These are phyloP conservation scores for Oxytorus armatus DNA, from an alignment of 2,888 invertebrate species.

Conservation along the genomic window DNA sequence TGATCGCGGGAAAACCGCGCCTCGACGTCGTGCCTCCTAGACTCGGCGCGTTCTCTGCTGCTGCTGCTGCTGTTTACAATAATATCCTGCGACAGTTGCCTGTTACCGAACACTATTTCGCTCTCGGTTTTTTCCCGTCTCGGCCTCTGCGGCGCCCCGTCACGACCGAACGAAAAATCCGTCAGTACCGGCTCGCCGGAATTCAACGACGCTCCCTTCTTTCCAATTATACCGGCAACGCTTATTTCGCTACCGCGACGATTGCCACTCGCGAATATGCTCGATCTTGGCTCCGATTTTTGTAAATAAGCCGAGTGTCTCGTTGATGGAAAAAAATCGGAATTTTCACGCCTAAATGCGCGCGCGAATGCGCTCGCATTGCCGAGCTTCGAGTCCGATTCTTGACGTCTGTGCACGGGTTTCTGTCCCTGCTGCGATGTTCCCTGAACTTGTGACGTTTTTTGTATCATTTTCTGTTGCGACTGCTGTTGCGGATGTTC, in stretches of 20 bases:
- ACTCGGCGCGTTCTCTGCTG: conserved; percentile 82
- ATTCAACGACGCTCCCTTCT: conserved; percentile 84
- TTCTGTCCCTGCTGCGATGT: conserved; percentile 83
- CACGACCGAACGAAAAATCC: conserved; percentile 87
- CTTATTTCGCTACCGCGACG: conserved; percentile 87
- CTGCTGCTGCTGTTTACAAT: too few species aligned
- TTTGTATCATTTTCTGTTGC: conserved; percentile 72
- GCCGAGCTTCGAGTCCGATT: conserved; percentile 89
- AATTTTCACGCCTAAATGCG: conserved; percentile 93
- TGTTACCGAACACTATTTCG: conserved; percentile 91
- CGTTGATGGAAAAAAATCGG: conserved; percentile 92
- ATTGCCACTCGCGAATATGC: conserved; percentile 88
- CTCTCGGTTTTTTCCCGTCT: conserved; percentile 96
- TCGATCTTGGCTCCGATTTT: conserved; percentile 85
- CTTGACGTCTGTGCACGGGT: conserved; percentile 88
- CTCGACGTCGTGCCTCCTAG: conserved; percentile 84
- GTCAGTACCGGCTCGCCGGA: conserved; percentile 89
- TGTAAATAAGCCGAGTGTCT: conserved; percentile 91
- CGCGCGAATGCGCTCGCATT: conserved; percentile 88
- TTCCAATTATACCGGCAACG: conserved; percentile 80
- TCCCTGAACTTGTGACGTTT: conserved; percentile 70
- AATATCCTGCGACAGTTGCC: conserved; percentile 82
- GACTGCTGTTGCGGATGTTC: conserved; percentile 73
- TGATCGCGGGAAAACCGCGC: conserved; percentile 72
- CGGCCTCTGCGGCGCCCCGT: conserved; percentile 86